phyloP scores from a whole-genome alignment of 2,113 vertebrate species.

The Charina bottae region DNA sequence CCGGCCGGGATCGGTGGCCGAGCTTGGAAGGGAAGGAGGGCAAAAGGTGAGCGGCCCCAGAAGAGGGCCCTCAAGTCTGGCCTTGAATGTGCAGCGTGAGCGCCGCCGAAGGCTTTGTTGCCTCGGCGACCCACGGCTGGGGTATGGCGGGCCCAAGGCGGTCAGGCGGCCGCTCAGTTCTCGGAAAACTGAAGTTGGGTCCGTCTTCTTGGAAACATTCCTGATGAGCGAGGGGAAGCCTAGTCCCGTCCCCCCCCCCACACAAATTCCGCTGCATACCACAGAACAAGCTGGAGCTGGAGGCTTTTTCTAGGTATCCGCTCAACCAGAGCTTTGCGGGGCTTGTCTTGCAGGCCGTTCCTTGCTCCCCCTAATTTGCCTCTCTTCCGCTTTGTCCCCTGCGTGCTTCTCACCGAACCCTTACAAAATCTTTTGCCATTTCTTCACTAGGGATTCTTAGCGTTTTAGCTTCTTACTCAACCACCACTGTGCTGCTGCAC shows the following conservation, averaged over 20 bases:
- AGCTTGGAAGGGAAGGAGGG: not conserved
- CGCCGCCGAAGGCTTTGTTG: not conserved
- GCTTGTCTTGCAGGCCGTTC: not conserved
- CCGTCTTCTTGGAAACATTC: not conserved
- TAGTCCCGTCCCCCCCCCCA: not conserved
- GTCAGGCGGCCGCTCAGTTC: not conserved
- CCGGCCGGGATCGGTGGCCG: not conserved
- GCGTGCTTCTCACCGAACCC: not conserved
- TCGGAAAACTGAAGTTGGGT: not conserved
- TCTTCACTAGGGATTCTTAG: not conserved
- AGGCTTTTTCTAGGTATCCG: not conserved
- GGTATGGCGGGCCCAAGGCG: not conserved
- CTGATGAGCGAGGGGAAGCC: not conserved
- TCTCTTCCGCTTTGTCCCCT: not conserved
- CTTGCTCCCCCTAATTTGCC: not conserved
- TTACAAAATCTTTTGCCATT: not conserved
- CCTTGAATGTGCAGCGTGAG: not conserved
- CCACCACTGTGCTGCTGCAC: not conserved
- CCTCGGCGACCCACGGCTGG: not conserved
- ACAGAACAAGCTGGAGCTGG: not conserved
- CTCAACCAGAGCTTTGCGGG: not conserved
- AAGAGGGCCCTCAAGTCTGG: not conserved
- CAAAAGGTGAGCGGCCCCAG: not conserved
- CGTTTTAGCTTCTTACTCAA: not conserved
- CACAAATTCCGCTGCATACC: not conserved